Percentiles rank a stretch among this genome's conserved stretches.
phyloP scores from a whole-genome alignment of 2,888 invertebrate species.

The Dorcus hopei region DNA sequence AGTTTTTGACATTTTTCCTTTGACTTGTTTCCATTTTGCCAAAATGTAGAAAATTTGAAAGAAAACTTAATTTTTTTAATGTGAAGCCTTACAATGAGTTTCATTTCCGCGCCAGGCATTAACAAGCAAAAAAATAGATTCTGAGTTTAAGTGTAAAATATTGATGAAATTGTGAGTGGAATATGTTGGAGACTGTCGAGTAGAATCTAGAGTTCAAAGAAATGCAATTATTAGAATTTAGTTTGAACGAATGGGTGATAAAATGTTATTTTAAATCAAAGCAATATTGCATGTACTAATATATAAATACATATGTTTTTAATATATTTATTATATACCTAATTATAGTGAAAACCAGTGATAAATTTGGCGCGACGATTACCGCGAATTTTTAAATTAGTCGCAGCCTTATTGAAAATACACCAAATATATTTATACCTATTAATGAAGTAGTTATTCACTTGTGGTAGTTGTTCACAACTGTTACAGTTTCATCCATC shows the following conservation, averaged over 20 bases:
- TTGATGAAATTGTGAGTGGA: not conserved
- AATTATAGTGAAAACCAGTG: constrained; percentile 15
- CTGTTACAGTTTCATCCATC: not conserved
- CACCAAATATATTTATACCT: constrained; percentile 39
- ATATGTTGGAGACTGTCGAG: constrained; percentile 15
- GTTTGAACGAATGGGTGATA: constrained; percentile 22
- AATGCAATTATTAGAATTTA: constrained; percentile 27
- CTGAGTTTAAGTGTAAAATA: not conserved
- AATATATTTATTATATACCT: constrained; percentile 27
- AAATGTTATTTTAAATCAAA: constrained; percentile 27
- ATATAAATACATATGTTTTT: constrained; percentile 31
- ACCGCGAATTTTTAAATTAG: constrained; percentile 22
- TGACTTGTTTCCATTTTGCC: not conserved
- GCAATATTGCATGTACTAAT: constrained; percentile 37
- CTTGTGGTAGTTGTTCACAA: constrained; percentile 1
- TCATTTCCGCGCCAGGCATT: too few relatives aligned
- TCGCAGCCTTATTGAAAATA: constrained; percentile 42
- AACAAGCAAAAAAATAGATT: too few relatives aligned
- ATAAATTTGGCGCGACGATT: constrained; percentile 16
- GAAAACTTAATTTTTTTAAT: not conserved
- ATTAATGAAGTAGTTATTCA: constrained; percentile 25
- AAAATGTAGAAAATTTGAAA: not conserved
- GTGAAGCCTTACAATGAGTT: too few relatives aligned
- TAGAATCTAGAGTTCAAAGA: constrained; percentile 24
- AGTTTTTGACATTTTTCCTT: not conserved